Conservation (phyloP, 2,888 invertebrate genomes). For the Azorinus chamasolen region DNA sequence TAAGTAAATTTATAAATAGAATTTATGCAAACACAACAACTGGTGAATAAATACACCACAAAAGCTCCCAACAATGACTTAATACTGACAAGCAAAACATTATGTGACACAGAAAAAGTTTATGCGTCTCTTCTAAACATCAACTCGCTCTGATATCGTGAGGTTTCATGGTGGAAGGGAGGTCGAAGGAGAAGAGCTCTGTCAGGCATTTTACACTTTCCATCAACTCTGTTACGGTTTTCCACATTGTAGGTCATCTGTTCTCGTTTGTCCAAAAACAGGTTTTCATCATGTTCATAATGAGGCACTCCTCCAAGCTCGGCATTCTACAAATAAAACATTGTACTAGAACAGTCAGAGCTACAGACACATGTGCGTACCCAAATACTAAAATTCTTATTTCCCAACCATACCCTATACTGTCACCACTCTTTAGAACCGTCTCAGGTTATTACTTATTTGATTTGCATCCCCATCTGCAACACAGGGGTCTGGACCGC, state of each 20-base stretch:
- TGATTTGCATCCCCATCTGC: too few species aligned
- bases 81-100: neutral
- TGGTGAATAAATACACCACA: neutral
- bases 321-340: conserved; percentile 81
- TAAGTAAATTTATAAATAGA: too few species aligned
- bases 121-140: conserved; percentile 79
- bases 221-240: conserved; percentile 81
- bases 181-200: conserved; percentile 81
- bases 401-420: too few species aligned
- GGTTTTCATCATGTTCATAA: conserved; percentile 85
- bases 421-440: too few species aligned
- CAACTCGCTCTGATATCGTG: conserved; percentile 83
- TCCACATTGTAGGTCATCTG: conserved; percentile 86
- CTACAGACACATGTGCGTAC: too few species aligned
- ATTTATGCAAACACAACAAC: too few species aligned
- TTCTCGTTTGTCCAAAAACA: conserved; percentile 85
- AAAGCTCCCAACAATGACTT: neutral
- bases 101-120: conserved; percentile 1
- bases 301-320: conserved; percentile 82
- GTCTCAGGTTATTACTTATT: too few species aligned
- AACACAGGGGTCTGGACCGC: too few species aligned
- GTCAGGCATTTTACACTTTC: conserved; percentile 80
- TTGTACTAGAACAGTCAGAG: too few species aligned
- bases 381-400: too few species aligned
- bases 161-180: conserved; percentile 80